Evolutionary conservation across 2,888 invertebrate genomes (phyloP), one percentile per base, ranked within the genome.

Genomic region (Scaptomyza parva): DNA sequence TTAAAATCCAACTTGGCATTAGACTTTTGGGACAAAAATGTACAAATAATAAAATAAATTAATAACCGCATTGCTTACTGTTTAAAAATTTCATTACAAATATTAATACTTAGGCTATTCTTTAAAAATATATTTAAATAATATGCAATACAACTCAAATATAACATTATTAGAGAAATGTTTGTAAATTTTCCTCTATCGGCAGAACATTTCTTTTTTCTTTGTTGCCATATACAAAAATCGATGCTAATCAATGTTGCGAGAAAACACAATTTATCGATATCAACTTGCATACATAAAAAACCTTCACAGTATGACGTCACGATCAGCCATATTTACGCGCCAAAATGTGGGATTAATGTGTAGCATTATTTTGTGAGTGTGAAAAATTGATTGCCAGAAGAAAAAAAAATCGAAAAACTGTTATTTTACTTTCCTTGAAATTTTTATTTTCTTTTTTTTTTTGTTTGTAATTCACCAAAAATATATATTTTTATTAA

Each of bases 401-500:
- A n/a, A n/a, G n/a, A 7, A 33, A 20, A 47, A 14, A 1, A 40
- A 20, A n/a, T 35, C 12, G 2, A 47, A 18, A 48, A 43, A 35
- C 17, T n/a, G 5, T 14, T 1, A 37, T 45, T 78, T 78, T 51
- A 62, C 45, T 43, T 73, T 59, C 37, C 48, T 58, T 66, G 62
- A 68, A 66, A 35, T 70, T 82, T 14, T 35, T 3, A 26, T 30
- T 12, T 30, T 30, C 9, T 79, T 52, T n/a, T n/a, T n/a, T n/a
- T n/a, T n/a, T n/a, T n/a, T n/a, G n/a, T n/a, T n/a, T n/a, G n/a
- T n/a, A 70, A 70, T 81, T 82, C 81, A 85, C 83, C 82, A 85
- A 82, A 82, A 82, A 82, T 82, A 81, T 82, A 81, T 82, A 63
- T 63, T 64, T 65, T 64, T 30, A 64, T 55, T 33, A 62, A 37